Base-by-base conservation (phyloP, 2,113 vertebrate species). In the Mixornis gularis region DNA sequence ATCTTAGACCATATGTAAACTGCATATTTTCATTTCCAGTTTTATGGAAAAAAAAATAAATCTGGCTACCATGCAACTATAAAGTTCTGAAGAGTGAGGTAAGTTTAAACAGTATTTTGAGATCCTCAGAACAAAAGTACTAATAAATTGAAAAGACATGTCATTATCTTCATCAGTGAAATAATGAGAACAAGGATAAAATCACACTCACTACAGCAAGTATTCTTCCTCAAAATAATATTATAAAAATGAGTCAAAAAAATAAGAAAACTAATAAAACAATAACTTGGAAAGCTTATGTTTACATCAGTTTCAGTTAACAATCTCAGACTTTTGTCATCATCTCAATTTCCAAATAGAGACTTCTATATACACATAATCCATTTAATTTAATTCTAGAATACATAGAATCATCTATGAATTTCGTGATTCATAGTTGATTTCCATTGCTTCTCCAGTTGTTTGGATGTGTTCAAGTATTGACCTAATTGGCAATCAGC, bases 111-210 rank as follows among this genome's bases (percentile, higher is more conserved):
- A 81, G 69, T 90, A 80, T 85, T 96, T 95, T 96, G 94, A 96
- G 93, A 93, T 95, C 93, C 92, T 93, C 93, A 94, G 93, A 93
- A 56, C 60, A 92, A 84, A 90, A 74, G 52, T 73, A 81, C 36
- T 79, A 59, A 71, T 38, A 60, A 94, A 88, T 51, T 74, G 52
- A 87, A 95, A 86, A 88, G 30, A 48, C 32, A 22, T 25, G 18
- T 73, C 78, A 79, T 64, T 58, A 70, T 55, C 40, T 84, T 63
- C 12, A 79, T 80, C 52, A 74, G 48, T 44, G 65, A 95, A 94
- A 90, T 43, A 92, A 80, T 22, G 25, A 74, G 62, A 82, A 69
- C 29, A 92, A 82, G 63, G 83, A 91, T 70, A 94, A 92, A 79
- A 79, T 81, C 17, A 34, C 29, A 76, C 14, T 89, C 40, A 72